Conservation (phyloP, 2,797 vertebrate genomes). For the Octomys mimax region DNA sequence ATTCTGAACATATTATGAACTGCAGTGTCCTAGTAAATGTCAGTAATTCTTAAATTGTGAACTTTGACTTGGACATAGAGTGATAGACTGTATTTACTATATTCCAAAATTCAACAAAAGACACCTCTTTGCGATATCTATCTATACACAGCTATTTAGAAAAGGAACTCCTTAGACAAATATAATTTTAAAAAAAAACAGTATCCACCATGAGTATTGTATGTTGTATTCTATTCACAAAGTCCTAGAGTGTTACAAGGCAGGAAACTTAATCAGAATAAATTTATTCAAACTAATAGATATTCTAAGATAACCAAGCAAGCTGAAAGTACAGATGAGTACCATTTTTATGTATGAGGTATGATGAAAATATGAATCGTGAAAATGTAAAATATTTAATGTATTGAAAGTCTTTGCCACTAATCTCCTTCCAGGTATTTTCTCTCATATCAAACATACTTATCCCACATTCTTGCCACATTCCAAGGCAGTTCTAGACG, state of each 20-base stretch:
- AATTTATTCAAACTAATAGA: neutral
- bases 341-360: neutral
- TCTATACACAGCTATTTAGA: neutral
- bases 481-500: neutral
- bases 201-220: neutral
- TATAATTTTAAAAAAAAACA: neutral
- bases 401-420: neutral
- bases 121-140: neutral
- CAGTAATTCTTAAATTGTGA: conserved; percentile 17
- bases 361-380: neutral
- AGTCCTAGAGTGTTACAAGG: neutral
- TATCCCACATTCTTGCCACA: neutral
- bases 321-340: neutral
- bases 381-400: neutral
- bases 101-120: conserved; percentile 34
- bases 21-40: neutral
- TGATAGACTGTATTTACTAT: neutral
- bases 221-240: neutral
- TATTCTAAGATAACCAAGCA: neutral
- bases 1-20: neutral
- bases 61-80: neutral
- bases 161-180: neutral
- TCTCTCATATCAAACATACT: neutral
- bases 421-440: neutral
- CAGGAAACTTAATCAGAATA: neutral